Base-by-base conservation (phyloP, 2,888 invertebrate species). In the Salticus scenicus region DNA sequence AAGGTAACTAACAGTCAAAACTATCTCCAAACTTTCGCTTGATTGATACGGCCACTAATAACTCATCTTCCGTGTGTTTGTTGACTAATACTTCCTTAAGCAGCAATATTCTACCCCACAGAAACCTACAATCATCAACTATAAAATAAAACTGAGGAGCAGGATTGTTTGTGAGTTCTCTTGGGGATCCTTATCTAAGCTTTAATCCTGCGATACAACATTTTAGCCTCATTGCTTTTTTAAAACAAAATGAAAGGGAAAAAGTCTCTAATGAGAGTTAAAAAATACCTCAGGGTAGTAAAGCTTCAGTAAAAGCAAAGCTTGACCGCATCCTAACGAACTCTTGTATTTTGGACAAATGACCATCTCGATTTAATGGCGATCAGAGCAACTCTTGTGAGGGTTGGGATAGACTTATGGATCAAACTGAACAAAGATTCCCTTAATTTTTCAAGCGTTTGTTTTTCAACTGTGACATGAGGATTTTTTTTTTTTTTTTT, bases 231-330 rank as follows among this genome's bases (percentile, higher is more conserved):
- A 57, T 57, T 57, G 24, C 2, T 57, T 57, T 2, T 17, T 57
- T 17, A 10, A 10, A 47, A 10, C 20, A 57, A n/a, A 57, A 57
- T 24, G 12, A 5, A 37, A 37, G 12, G 8, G 47, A 73, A 70
- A 80, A 80, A 51, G 67, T 75, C 82, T 72, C 41, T 83, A 83
- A 83, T 83, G 82, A 83, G 82, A 83, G 82, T 72, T 72, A 71
- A 83, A 83, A 83, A 76, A 71, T 76, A 66, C 66, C 71, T 70
- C 33, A 12, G 20, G 42, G 78, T 28, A 28, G 20, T 24, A 67
- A 63, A 41, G 17, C n/a, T 28, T 33, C 66, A 20, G 27, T 8
- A 42, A 30, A 64, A 71, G 64, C 42, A 31, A 66, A 28, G 33
- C 74, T 24, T 79, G 81, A 70, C 81, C 81, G 31, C 81, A 81